Evolutionary conservation across 1,140 invertebrate species (phyloP).

Genomic region (Penaeus indicus): DNA sequence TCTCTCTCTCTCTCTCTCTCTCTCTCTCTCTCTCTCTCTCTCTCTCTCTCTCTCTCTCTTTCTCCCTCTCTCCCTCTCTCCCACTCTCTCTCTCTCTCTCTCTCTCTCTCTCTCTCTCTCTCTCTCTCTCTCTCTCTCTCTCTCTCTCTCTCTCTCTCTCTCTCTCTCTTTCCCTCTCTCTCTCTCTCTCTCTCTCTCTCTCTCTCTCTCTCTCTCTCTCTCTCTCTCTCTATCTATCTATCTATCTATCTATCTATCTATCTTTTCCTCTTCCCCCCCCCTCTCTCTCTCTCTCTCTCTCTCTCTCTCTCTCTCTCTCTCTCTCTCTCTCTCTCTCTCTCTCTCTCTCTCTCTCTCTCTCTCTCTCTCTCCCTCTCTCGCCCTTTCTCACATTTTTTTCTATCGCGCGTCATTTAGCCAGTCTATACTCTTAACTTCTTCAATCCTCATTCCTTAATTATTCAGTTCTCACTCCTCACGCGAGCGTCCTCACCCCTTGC

Average conservation of each 20-base stretch:
- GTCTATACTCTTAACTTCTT: neutral
- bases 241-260: neutral
- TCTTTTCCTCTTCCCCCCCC: conserved; percentile 42
- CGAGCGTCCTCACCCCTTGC: neutral
- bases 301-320: conserved; percentile 54
- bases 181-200: conserved; percentile 26
- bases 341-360: conserved; percentile 51
- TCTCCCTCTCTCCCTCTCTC: no score
- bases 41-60: conserved; percentile 51
- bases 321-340: conserved; percentile 18
- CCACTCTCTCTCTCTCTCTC: conserved; percentile 22
- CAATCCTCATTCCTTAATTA: neutral
- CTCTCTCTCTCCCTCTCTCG: conserved; percentile 51
- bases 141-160: neutral
- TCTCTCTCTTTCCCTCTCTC: conserved; percentile 53
- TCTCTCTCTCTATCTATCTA: conserved; percentile 40
- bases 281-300: neutral
- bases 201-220: conserved; percentile 44
- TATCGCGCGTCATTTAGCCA: neutral
- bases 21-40: conserved; percentile 25
- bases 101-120: conserved; percentile 44
- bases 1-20: no score
- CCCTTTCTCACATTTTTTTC: neutral
- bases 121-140: conserved; percentile 56
- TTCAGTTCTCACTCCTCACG: neutral